Evolutionary conservation across 2,797 vertebrate genomes (phyloP).

Genomic region (Onychomys leucogaster): DNA sequence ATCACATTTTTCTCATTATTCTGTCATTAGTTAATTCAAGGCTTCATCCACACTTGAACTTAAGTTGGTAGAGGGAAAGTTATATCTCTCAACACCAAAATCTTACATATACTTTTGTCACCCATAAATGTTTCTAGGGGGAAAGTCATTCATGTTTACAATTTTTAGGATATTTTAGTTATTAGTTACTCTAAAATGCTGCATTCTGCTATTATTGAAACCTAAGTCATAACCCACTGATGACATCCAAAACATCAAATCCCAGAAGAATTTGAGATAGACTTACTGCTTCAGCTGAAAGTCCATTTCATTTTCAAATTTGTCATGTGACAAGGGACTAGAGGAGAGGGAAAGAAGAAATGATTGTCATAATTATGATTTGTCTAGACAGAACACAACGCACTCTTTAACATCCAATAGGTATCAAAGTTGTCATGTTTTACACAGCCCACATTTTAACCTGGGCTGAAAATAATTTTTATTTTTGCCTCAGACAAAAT

Average conservation of each 20-base stretch:
- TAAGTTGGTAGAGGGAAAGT: neutral
- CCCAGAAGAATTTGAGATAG: neutral
- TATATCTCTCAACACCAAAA: neutral
- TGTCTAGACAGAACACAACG: neutral
- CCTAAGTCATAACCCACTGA: neutral
- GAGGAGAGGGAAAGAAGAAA: neutral
- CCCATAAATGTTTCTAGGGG: neutral
- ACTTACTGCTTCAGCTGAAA: neutral
- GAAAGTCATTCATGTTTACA: neutral
- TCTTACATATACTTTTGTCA: neutral
- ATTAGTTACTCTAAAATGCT: neutral
- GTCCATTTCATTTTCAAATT: constrained; percentile 9
- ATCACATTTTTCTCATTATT: neutral
- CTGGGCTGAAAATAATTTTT: neutral
- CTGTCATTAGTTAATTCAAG: neutral
- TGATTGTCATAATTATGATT: neutral
- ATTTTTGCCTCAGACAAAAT: neutral
- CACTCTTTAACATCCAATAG: neutral
- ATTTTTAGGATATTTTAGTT: neutral
- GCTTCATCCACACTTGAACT: neutral
- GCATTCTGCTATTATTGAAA: neutral
- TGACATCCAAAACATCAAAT: neutral
- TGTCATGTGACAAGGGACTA: neutral
- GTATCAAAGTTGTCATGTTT: neutral
- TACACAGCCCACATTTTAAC: neutral